Evolutionary conservation across 2,888 invertebrate species (phyloP).

Genomic region (Erebia epiphron): DNA sequence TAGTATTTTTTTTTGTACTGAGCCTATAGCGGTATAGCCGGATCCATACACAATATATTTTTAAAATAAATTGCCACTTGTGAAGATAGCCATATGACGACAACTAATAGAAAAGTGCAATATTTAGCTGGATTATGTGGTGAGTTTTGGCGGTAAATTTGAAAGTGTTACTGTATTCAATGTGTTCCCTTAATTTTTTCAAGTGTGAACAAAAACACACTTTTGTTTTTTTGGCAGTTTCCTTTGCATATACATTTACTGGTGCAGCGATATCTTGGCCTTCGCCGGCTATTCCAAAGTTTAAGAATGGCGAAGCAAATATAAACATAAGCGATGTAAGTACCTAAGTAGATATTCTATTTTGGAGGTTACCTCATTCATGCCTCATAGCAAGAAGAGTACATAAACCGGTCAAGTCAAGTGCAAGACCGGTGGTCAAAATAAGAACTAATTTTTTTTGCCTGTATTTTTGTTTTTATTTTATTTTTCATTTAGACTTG

Average conservation of each 20-base stretch:
- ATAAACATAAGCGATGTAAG: conserved; percentile 71
- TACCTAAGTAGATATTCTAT: conserved; percentile 30
- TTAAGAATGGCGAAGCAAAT: conserved; percentile 69
- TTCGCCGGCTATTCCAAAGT: conserved; percentile 81
- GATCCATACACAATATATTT: no score
- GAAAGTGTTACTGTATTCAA: conserved; percentile 20
- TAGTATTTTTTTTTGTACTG: no score
- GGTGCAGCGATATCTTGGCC: conserved; percentile 79
- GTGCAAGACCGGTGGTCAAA: no score
- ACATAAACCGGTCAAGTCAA: neutral
- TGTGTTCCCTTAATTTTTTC: neutral
- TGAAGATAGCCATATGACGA: neutral
- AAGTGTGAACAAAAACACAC: conserved; percentile 6
- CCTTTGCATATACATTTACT: conserved; percentile 72
- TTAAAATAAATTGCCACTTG: neutral
- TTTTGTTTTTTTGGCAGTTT: conserved; percentile 55
- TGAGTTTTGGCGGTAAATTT: conserved; percentile 57
- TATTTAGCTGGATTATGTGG: conserved; percentile 76
- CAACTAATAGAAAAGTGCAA: conserved; percentile 63
- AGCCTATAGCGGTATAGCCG: no score
- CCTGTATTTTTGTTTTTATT: no score
- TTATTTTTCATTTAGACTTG: no score
- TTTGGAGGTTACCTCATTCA: neutral
- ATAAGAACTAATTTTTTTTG: no score
- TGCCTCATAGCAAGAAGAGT: neutral